Base-by-base conservation (phyloP, 92 coral and sea anemone species). In the Nematostella vectensis region DNA sequence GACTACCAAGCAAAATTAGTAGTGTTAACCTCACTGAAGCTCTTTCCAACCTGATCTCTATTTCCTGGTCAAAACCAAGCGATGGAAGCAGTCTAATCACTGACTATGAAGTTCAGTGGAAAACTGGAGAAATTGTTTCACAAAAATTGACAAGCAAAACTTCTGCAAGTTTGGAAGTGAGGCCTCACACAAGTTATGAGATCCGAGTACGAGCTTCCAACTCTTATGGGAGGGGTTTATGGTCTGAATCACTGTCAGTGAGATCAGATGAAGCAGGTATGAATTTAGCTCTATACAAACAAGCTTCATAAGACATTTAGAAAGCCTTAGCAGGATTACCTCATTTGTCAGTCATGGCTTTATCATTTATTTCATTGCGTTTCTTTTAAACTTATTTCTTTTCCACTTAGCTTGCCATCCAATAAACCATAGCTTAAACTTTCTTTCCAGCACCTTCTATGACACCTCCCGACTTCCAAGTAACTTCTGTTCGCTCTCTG, bases 221-320 rank as follows among this genome's bases (percentile, higher is more conserved):
- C 49, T 9, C 6, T 0, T 52, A 77, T 51, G 84, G 84, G 6
- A 21, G 2, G 4, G 68, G 91, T 51, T 59, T 26, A 2, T 76
- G 72, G 70, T 58, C 77, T 1, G 36, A 25, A 22, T 25, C 33
- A 22, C 11, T 57, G 31, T 56, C n/a, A 18, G 42, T 43, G 18
- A 36, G 44, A 29, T 59, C 91, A 12, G 74, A 49, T 38, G 85
- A 69, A 26, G 77, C 84, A 71, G 79, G 91, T 83, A 61, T 44
- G 83, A 37, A 36, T n/a, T n/a, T n/a, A n/a, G n/a, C n/a, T n/a
- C n/a, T n/a, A n/a, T n/a, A n/a, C n/a, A n/a, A n/a, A n/a, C n/a
- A n/a, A n/a, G n/a, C n/a, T n/a, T n/a, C n/a, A n/a, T n/a, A n/a
- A n/a, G n/a, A n/a, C n/a, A n/a, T n/a, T n/a, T n/a, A n/a, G n/a